Conservation (phyloP, 2,797 vertebrate genomes). For the Anguilla marmorata region DNA sequence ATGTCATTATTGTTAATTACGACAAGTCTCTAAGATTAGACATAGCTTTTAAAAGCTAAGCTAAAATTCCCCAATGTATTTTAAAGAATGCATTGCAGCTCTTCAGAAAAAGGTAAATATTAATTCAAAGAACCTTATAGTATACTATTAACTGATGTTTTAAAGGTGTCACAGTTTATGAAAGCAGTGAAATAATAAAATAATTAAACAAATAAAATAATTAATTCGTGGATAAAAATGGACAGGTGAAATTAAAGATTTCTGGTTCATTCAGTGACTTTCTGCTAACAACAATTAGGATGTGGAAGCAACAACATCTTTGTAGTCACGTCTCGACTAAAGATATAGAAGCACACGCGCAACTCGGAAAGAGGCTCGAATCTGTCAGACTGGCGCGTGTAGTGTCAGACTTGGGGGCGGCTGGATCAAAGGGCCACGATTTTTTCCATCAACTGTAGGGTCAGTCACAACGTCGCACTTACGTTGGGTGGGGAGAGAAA, state of each 20-base stretch:
- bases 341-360: neutral
- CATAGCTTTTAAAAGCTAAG: neutral
- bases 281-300: neutral
- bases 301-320: conserved; percentile 10
- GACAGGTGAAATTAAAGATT: neutral
- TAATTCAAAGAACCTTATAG: neutral
- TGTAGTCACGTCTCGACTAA: conserved; percentile 15
- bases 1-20: neutral
- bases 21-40: neutral
- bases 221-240: neutral
- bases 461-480: conserved; percentile 20
- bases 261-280: neutral
- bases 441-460: neutral
- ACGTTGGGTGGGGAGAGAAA: neutral
- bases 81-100: neutral
- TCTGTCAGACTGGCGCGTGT: conserved; percentile 31
- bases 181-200: neutral
- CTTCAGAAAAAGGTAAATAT: neutral
- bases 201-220: neutral
- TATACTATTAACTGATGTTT: neutral
- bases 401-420: conserved; percentile 34
- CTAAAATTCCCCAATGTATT: neutral
- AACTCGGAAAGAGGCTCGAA: conserved; percentile 19
- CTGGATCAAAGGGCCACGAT: conserved; percentile 27
- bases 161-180: neutral